Conservation (phyloP, 30 jellyfish, hydroid and myxozoan genomes). For the Hydra vulgaris region DNA sequence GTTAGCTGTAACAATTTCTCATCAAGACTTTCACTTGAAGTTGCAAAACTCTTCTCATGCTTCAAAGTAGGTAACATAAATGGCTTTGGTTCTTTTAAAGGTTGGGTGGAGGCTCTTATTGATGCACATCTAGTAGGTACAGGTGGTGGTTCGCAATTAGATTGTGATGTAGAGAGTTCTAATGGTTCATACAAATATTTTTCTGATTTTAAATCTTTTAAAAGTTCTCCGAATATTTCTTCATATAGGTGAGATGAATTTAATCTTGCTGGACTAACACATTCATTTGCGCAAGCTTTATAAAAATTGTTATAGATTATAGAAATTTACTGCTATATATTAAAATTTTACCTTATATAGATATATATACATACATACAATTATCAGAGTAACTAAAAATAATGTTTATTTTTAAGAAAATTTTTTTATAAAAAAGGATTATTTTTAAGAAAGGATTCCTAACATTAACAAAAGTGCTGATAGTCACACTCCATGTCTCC, state of each 20-base stretch:
- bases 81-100: constrained; percentile 6
- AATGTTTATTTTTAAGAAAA: no score
- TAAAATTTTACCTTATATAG: no score
- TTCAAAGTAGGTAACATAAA: neutral
- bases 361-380: no score
- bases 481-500: no score
- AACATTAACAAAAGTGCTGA: no score
- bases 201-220: constrained; percentile 52
- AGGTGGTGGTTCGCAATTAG: constrained; percentile 9
- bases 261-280: neutral
- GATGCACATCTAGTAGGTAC: constrained; percentile 28
- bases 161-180: neutral
- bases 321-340: no score
- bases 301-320: no score
- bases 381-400: no score
- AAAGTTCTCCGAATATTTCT: constrained; percentile 64
- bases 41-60: neutral
- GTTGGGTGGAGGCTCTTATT: constrained; percentile 22
- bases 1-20: neutral
- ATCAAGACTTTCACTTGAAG: neutral
- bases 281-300: no score
- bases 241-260: constrained; percentile 35
- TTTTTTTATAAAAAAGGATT: no score
- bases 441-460: no score
- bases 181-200: constrained; percentile 6